Percentiles rank a stretch among this genome's conserved stretches.
Evolutionary conservation across 2,797 vertebrate genomes (phyloP).

Genomic region (Bradypus variegatus): DNA sequence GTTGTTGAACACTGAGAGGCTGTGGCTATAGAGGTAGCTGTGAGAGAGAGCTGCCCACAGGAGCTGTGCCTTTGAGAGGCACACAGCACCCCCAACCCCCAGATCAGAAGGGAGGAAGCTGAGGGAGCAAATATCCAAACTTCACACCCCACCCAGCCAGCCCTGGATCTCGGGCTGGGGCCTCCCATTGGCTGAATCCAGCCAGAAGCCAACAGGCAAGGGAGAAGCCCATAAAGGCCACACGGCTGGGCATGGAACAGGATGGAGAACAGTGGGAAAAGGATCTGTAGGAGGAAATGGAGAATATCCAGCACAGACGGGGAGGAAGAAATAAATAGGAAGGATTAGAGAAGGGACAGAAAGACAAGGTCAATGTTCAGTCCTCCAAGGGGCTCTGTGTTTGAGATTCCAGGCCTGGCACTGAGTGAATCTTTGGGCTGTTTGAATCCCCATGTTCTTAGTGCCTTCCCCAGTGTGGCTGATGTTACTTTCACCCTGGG

Average conservation of each 20-base stretch:
- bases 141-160: not conserved
- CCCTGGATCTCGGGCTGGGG: not conserved
- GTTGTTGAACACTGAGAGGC: not conserved
- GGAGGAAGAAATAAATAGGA: not conserved
- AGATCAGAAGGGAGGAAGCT: not conserved
- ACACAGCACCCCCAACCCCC: not conserved
- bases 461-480: not conserved
- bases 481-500: not conserved
- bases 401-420: not conserved
- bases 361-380: not conserved
- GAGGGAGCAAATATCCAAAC: not conserved
- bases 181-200: not conserved
- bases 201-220: not conserved
- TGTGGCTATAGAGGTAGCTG: not conserved
- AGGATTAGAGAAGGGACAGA: not conserved
- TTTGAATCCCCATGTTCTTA: not conserved
- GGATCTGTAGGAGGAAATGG: not conserved
- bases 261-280: not conserved
- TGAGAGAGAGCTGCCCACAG: not conserved
- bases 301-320: not conserved
- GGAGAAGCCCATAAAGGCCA: not conserved
- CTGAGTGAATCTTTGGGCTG: fast-evolving
- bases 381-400: not conserved
- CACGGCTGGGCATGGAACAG: not conserved
- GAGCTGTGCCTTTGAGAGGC: not conserved